Evolutionary conservation across 2,888 invertebrate species (phyloP).

Genomic region (Thelaira solivaga): DNA sequence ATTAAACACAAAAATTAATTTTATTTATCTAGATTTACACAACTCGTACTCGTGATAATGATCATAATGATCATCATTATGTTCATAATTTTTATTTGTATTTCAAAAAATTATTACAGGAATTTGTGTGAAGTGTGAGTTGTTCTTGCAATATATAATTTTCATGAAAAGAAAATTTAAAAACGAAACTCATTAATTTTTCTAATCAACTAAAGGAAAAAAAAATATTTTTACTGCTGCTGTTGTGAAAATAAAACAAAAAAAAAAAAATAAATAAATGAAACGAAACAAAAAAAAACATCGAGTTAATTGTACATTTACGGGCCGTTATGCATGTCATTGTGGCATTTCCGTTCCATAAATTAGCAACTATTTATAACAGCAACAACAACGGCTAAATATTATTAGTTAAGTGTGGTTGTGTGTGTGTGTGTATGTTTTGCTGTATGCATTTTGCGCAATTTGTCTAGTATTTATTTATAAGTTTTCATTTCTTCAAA

Average conservation of each 20-base stretch:
- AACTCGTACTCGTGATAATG: no score
- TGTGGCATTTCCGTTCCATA: conserved; percentile 63
- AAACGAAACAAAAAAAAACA: conserved; percentile 10
- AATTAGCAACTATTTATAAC: conserved; percentile 40
- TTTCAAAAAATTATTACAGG: no score
- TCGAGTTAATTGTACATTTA: conserved; percentile 38
- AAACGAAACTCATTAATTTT: conserved; percentile 26
- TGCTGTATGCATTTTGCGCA: background rate
- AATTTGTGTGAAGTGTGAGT: no score
- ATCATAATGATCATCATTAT: no score
- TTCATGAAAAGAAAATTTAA: background rate
- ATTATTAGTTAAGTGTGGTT: background rate
- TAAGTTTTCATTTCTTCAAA: conserved; percentile 44
- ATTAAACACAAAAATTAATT: no score
- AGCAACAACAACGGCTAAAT: background rate
- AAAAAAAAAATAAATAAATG: background rate
- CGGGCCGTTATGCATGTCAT: conserved; percentile 57
- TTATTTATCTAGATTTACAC: no score
- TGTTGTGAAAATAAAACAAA: background rate
- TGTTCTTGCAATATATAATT: no score
- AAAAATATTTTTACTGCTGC: no score
- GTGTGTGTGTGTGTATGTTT: background rate
- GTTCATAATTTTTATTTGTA: no score
- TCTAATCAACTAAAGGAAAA: background rate
- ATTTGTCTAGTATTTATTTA: conserved; percentile 18